phyloP scores from a whole-genome alignment of 2,113 vertebrate species.

The Tenrec ecaudatus region DNA sequence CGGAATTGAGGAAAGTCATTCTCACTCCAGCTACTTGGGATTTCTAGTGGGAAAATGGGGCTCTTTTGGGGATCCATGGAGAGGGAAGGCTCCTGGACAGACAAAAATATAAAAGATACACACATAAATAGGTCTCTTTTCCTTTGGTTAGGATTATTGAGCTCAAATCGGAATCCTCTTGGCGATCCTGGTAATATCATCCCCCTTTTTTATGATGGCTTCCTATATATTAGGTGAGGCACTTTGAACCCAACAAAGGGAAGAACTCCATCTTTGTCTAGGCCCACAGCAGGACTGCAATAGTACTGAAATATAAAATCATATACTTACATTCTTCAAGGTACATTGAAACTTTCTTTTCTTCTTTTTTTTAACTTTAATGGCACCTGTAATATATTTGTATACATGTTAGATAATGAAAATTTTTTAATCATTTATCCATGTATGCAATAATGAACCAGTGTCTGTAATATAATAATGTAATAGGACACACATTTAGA shows the following conservation, averaged over 20 bases:
- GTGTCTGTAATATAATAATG: not conserved
- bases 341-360: not conserved
- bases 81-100: not conserved
- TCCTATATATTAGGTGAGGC: not conserved
- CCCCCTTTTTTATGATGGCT: not conserved
- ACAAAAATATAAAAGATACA: not conserved
- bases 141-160: slow-evolving; percentile 52
- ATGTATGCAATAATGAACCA: not conserved
- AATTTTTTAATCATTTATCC: not conserved
- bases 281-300: not conserved
- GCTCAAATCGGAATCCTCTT: slow-evolving; percentile 58
- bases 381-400: not conserved
- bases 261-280: not conserved
- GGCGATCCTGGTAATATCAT: slow-evolving; percentile 26
- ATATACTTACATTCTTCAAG: not conserved
- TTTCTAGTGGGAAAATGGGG: not conserved
- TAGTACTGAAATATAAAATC: not conserved
- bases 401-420: not conserved
- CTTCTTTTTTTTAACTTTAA: no score
- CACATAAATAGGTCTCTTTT: slow-evolving; percentile 12
- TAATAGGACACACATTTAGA: not conserved
- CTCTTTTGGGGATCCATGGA: not conserved
- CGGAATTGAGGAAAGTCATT: not conserved
- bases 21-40: not conserved
- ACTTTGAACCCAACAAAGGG: not conserved